These are phyloP conservation scores for Pica pica DNA, from an alignment of 2,113 vertebrate genomes.

Conservation along the genomic window DNA sequence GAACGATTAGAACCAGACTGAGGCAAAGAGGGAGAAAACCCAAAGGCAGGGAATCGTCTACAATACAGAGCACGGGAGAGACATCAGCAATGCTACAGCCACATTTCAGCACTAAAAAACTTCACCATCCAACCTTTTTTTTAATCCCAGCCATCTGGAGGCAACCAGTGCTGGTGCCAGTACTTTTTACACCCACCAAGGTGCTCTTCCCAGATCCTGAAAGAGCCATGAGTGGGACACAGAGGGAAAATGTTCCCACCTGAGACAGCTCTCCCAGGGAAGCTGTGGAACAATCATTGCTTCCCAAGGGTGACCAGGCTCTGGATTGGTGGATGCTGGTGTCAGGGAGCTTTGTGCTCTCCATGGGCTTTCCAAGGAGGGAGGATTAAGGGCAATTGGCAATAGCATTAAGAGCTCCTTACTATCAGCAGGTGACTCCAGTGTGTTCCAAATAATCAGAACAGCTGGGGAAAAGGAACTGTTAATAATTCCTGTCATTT, in stretches of 20 bases:
- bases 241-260: neutral
- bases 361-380: neutral
- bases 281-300: neutral
- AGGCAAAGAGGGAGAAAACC: too few species aligned
- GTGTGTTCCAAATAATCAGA: neutral
- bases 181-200: neutral
- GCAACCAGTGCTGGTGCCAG: accelerated
- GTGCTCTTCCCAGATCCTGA: neutral
- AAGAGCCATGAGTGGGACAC: accelerated
- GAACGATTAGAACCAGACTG: neutral
- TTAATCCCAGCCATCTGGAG: accelerated
- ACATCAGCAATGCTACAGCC: neutral
- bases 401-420: neutral
- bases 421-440: neutral
- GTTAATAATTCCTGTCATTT: neutral
- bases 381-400: neutral
- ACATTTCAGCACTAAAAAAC: accelerated
- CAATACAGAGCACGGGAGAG: neutral
- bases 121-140: neutral
- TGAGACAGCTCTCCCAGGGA: accelerated
- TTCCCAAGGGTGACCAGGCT: neutral
- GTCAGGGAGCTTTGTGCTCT: neutral
- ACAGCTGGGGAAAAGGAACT: neutral
- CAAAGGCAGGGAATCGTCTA: neutral
- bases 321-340: neutral